Conservation (phyloP, 2,888 invertebrate species). For the Nymphalis polychloros region DNA sequence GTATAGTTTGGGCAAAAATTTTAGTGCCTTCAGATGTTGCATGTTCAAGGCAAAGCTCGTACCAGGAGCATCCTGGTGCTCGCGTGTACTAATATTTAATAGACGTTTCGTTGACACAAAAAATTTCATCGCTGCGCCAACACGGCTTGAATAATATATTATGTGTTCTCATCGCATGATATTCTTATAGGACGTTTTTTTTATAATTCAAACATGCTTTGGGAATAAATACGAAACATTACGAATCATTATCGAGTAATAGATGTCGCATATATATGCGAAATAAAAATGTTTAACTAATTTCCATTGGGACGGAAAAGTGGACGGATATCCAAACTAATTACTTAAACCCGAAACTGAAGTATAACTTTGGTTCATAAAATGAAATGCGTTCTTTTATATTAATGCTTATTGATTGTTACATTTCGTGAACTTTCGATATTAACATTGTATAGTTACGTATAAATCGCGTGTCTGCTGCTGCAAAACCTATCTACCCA, state of each 20-base stretch:
- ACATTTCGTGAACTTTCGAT: slow-evolving; percentile 35
- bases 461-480: slow-evolving; percentile 71
- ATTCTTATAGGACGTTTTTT: background rate
- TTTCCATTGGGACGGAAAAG: slow-evolving; percentile 6
- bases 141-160: slow-evolving; percentile 20
- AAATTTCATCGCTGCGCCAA: slow-evolving; percentile 28
- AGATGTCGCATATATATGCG: background rate
- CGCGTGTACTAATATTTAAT: slow-evolving; percentile 56
- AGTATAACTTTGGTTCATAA: background rate
- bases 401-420: background rate
- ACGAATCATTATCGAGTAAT: background rate
- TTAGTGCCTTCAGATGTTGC: slow-evolving; percentile 58
- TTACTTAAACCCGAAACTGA: background rate
- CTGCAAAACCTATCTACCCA: slow-evolving; percentile 72
- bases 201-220: background rate
- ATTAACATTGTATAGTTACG: slow-evolving; percentile 46
- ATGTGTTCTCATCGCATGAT: background rate
- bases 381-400: background rate
- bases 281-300: background rate
- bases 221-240: background rate
- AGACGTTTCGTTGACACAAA: slow-evolving; percentile 37
- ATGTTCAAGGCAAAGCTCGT: slow-evolving; percentile 63
- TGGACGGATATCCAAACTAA: background rate
- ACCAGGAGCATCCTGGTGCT: slow-evolving; percentile 65
- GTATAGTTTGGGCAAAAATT: slow-evolving; percentile 32